Conservation (phyloP, 2,888 invertebrate genomes). For the Lomographa bimaculata region DNA sequence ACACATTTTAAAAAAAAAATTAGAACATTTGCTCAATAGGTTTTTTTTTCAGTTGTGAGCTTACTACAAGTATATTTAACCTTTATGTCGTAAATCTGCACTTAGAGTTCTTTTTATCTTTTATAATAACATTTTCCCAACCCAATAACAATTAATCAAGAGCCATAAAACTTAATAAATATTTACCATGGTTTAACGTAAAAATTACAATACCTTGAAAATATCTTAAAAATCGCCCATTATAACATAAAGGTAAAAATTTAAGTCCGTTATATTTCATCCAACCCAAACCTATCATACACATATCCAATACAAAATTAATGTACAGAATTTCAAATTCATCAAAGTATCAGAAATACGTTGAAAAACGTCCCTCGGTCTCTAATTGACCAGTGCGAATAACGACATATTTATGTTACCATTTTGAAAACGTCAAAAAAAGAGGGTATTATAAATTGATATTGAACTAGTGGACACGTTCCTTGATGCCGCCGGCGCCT, state of each 20-base stretch:
- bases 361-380: slow-evolving; percentile 20
- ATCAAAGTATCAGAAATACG: slow-evolving; percentile 31
- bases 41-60: too few relatives aligned
- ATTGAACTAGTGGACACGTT: slow-evolving; percentile 61
- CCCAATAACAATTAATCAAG: too few relatives aligned
- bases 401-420: slow-evolving; percentile 73
- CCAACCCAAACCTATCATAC: slow-evolving; percentile 21
- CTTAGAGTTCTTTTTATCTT: too few relatives aligned
- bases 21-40: too few relatives aligned
- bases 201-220: too few relatives aligned
- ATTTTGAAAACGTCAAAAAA: slow-evolving; percentile 40
- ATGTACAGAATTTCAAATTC: slow-evolving; percentile 36
- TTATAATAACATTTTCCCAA: too few relatives aligned
- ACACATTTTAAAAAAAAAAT: too few relatives aligned
- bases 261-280: slow-evolving; percentile 15
- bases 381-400: slow-evolving; percentile 75
- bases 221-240: slow-evolving; percentile 18
- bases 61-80: too few relatives aligned
- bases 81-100: too few relatives aligned
- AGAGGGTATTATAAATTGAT: slow-evolving; percentile 66
- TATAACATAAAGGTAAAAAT: slow-evolving; percentile 12
- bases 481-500: slow-evolving; percentile 71
- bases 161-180: too few relatives aligned
- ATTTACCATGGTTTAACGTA: too few relatives aligned
- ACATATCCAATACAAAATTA: slow-evolving; percentile 35